Base-by-base conservation (phyloP, 2,113 vertebrate genomes). In the Takifugu flavidus region DNA sequence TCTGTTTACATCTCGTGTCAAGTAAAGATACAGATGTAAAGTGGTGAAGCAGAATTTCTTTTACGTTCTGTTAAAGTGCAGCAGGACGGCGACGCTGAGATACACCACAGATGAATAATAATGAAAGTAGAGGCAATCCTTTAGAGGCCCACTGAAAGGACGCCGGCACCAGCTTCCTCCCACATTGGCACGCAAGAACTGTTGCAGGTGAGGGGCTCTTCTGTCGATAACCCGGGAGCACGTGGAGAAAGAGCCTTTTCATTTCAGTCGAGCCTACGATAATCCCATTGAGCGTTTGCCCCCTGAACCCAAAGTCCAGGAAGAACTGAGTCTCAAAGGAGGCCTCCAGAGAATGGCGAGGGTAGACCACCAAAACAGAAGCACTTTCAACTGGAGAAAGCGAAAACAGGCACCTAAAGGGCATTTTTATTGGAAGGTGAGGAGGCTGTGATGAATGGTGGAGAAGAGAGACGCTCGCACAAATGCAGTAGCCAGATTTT, bases 401-500 rank as follows among this genome's bases (percentile, higher is more conserved):
- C 62, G 65, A 74, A 77, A 78, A 82, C 76, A 73, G 74, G 81
- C 56, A 72, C 74, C 80, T 52, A 74, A 81, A 87, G 84, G 82
- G 68, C 72, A 77, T 77, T 84, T 79, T 76, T 77, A 72, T 84
- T 71, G 75, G 77, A 75, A 58, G 57, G 66, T 62, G 78, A 86
- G 86, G 74, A 79, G 78, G 72, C 60, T 67, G 74, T 87, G 87
- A 89, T 89, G 77, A 91, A 90, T 81, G 80, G 68, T 54, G 44
- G 69, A 67, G 63, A 59, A 64, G 77, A 83, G 86, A 39, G 71
- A 77, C 68, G 67, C 56, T 14, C 72, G 74, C 56, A 77, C 69
- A 71, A 82, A 86, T 77, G 63, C 53, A 25, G 49, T 64, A 54
- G 51, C 57, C 46, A 49, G 54, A 66, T 67, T 78, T 89, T 39